Evolutionary conservation across 2,888 invertebrate genomes (phyloP).

Genomic region (Pinctada fucata): DNA sequence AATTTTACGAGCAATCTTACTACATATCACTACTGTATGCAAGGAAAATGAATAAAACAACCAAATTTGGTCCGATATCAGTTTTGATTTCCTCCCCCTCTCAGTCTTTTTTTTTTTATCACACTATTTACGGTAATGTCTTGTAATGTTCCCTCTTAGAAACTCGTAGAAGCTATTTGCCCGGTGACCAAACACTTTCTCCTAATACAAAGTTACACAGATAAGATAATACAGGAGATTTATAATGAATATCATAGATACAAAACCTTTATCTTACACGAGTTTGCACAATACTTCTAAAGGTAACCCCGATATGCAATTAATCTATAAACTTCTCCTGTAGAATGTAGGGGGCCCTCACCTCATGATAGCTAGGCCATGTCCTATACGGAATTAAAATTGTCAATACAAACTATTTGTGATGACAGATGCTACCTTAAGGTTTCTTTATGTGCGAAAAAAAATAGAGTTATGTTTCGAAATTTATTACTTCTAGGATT

Average conservation of each 20-base stretch:
- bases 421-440: no score
- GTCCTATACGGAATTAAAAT: neutral
- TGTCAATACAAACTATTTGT: no score
- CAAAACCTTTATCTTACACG: constrained; percentile 21
- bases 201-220: constrained; percentile 24
- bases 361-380: neutral
- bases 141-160: neutral
- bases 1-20: no score
- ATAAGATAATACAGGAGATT: constrained; percentile 15
- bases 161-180: constrained; percentile 12
- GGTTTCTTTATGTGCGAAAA: no score
- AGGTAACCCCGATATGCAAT: constrained; percentile 22
- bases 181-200: constrained; percentile 29
- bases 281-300: constrained; percentile 3
- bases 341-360: neutral
- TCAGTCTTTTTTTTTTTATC: no score
- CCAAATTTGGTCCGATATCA: no score
- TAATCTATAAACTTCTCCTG: constrained; percentile 10
- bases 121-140: neutral
- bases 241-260: constrained; percentile 10
- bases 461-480: no score
- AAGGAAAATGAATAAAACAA: no score
- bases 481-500: no score
- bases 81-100: no score
- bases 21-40: no score